Base-by-base conservation (phyloP, 2,113 vertebrate species). In the Geococcyx californianus region DNA sequence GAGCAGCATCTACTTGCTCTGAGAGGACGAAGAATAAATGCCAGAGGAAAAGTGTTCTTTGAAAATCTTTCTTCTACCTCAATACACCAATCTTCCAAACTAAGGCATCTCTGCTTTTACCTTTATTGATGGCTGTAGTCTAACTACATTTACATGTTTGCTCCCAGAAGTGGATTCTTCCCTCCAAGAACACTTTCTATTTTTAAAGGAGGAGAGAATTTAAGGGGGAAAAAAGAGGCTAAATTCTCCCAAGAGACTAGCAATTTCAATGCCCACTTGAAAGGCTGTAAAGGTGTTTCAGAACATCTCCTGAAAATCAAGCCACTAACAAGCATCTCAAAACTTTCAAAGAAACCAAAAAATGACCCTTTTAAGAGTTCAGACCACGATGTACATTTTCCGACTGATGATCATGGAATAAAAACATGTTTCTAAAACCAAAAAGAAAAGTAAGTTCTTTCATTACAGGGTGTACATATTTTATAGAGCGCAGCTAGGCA, bases 271-370 rank as follows among this genome's bases (percentile, higher is more conserved):
- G 75, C 83, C 92, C 90, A 84, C 94, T 96, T 97, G 88, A 96
- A 97, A 96, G 93, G 58, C 49, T 92, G 10, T 75, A 68, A 90
- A 96, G 95, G 95, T 95, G 91, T 96, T 95, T 79, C 93, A 94
- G 92, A 95, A 70, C 72, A 82, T n/a, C 92, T 72, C 68, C 77
- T 89, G 93, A 94, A 94, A 10, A 4, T 81, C 91, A 78, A 77
- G 84, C 96, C 77, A 89, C 62, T 89, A 91, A 94, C 73, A 76
- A 89, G 84, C 69, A 76, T 47, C 89, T 87, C 44, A 56, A 82
- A 94, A 91, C 60, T 87, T 94, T 96, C 84, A 96, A 93, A 97
- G 84, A 95, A 89, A 91, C 87, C 84, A 67, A 91, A 95, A 95
- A 95, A 94, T 64, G 91, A 89, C 87, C 60, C 44, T 86, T 87